Conservation (phyloP, 2,113 vertebrate genomes). For the Vombatus ursinus region DNA sequence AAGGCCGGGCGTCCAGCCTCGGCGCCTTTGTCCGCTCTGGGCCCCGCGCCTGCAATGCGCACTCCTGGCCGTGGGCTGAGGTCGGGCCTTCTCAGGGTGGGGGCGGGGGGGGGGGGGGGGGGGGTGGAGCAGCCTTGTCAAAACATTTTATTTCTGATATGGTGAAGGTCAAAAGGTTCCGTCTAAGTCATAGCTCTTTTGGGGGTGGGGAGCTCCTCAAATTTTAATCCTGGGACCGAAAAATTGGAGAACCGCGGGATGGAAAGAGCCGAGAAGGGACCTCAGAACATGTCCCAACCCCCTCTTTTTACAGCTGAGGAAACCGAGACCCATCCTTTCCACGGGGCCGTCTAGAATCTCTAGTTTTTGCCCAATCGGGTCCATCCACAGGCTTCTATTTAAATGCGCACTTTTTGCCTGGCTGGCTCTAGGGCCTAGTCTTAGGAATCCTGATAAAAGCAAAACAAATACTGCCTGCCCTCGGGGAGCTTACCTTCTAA, state of each 20-base stretch:
- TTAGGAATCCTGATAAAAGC: background rate
- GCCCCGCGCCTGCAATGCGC: background rate
- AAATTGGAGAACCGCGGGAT: background rate
- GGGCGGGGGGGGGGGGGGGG: accelerated
- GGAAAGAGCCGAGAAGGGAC: background rate
- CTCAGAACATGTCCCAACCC: background rate
- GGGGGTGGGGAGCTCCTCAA: no score
- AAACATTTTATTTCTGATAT: background rate
- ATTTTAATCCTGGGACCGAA: background rate
- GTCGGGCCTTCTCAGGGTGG: background rate
- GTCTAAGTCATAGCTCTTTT: background rate
- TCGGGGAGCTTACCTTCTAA: background rate
- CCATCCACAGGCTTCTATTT: background rate
- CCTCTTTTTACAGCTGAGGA: background rate
- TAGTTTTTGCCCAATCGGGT: background rate
- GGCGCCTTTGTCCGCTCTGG: background rate
- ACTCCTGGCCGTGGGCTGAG: background rate
- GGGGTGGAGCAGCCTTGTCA: accelerated
- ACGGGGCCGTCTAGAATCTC: background rate
- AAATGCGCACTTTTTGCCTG: background rate
- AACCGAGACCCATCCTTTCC: background rate
- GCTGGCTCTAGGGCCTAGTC: no score
- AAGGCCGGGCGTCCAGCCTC: background rate
- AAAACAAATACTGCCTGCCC: background rate
- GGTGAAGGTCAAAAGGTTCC: background rate